These are phyloP conservation scores for Tenrec ecaudatus DNA, from an alignment of 2,113 vertebrate genomes.

Conservation along the genomic window DNA sequence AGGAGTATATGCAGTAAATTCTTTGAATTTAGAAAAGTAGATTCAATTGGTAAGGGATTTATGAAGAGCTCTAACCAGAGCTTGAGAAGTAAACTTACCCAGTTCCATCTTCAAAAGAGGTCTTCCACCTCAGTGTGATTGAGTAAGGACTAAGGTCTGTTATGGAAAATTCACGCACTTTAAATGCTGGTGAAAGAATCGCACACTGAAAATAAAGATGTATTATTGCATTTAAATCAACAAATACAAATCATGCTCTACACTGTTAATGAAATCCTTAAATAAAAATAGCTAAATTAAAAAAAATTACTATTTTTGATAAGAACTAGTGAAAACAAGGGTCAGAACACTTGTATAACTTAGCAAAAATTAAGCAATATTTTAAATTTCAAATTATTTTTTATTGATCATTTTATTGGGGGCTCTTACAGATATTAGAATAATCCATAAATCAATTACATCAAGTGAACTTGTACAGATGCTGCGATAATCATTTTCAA, in stretches of 20 bases:
- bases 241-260: slow-evolving; percentile 28
- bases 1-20: neutral
- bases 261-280: neutral
- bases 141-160: slow-evolving; percentile 96
- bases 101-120: slow-evolving; percentile 93
- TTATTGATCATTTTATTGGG: no score
- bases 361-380: slow-evolving; percentile 52
- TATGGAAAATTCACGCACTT: slow-evolving; percentile 98
- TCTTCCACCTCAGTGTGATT: slow-evolving; percentile 96
- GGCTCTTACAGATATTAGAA: no score
- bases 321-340: slow-evolving; percentile 46
- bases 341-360: neutral
- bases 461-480: no score
- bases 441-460: no score
- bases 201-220: slow-evolving; percentile 91
- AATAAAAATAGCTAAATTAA: neutral
- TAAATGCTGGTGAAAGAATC: slow-evolving; percentile 97
- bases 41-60: slow-evolving; percentile 38
- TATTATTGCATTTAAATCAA: slow-evolving; percentile 49
- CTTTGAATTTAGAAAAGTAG: slow-evolving; percentile 26
- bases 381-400: slow-evolving; percentile 37
- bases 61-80: slow-evolving; percentile 15
- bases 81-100: slow-evolving; percentile 87
- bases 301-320: slow-evolving; percentile 33
- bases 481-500: no score